phyloP scores from a whole-genome alignment of 2,113 vertebrate genomes.

The Eurypyga helias region DNA sequence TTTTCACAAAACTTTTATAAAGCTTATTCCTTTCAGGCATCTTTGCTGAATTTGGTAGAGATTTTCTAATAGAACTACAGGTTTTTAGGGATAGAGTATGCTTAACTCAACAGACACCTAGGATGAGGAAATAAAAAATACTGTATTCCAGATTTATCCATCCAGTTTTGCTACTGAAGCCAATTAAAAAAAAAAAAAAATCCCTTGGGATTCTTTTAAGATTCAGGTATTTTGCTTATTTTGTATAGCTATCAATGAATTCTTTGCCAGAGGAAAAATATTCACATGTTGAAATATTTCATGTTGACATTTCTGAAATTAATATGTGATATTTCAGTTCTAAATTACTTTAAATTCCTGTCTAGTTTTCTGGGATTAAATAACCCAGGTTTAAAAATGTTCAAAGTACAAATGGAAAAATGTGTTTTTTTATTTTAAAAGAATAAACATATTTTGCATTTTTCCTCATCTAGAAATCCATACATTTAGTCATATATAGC shows the following conservation, averaged over 20 bases:
- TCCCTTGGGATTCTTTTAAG: background rate
- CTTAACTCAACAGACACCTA: background rate
- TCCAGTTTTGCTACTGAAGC: background rate
- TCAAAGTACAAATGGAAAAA: background rate
- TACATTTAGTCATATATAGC: background rate
- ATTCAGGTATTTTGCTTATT: background rate
- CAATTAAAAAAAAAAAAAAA: background rate
- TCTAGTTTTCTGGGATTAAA: background rate
- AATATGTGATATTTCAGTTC: background rate
- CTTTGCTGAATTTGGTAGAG: background rate
- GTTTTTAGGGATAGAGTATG: background rate
- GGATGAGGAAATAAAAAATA: background rate
- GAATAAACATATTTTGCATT: background rate
- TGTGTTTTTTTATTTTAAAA: background rate
- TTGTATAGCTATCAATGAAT: background rate
- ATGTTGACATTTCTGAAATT: background rate
- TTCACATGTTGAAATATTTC: background rate
- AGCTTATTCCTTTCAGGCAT: background rate
- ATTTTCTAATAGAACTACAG: background rate
- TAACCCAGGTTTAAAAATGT: background rate
- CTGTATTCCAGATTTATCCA: background rate
- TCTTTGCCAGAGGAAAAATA: background rate
- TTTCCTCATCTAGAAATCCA: background rate
- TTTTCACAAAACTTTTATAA: background rate
- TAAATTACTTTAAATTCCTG: background rate